A percentile compares a stretch with the other conserved stretches of the same genome.
Evolutionary conservation across 2,113 vertebrate species (phyloP).

Genomic region (Triplophysa dalaica): DNA sequence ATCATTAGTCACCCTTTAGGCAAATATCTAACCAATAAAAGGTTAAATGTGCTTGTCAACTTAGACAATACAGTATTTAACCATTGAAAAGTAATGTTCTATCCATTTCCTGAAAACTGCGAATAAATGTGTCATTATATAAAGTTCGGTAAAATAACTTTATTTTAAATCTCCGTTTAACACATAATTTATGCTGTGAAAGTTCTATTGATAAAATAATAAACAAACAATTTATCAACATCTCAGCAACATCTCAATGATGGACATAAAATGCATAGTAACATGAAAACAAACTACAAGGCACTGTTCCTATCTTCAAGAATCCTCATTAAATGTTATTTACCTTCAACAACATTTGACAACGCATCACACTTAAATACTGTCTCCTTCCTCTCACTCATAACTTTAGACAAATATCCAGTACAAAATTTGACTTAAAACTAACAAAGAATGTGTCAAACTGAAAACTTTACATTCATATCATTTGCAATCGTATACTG

Average conservation of each 20-base stretch:
- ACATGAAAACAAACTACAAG: conserved; percentile 24
- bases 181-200: background rate
- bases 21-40: too few relatives aligned
- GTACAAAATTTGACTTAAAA: background rate
- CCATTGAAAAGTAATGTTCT: too few relatives aligned
- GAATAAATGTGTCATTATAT: too few relatives aligned
- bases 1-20: too few relatives aligned
- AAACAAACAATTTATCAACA: conserved; percentile 30
- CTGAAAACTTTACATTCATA: background rate
- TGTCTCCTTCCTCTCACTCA: background rate
- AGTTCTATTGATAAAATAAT: conserved; percentile 50
- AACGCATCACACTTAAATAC: background rate
- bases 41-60: too few relatives aligned
- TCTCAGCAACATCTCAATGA: conserved; percentile 18
- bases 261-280: conserved; percentile 39
- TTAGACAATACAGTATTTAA: too few relatives aligned
- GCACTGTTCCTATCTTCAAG: conserved; percentile 24
- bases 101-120: too few relatives aligned
- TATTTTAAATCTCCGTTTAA: too few relatives aligned
- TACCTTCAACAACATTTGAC: background rate
- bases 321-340: background rate
- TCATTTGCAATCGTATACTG: background rate
- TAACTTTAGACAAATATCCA: background rate
- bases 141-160: too few relatives aligned
- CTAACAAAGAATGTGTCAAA: background rate